phyloP scores from a whole-genome alignment of 2,113 vertebrate genomes.

The Eubucco bourcierii region DNA sequence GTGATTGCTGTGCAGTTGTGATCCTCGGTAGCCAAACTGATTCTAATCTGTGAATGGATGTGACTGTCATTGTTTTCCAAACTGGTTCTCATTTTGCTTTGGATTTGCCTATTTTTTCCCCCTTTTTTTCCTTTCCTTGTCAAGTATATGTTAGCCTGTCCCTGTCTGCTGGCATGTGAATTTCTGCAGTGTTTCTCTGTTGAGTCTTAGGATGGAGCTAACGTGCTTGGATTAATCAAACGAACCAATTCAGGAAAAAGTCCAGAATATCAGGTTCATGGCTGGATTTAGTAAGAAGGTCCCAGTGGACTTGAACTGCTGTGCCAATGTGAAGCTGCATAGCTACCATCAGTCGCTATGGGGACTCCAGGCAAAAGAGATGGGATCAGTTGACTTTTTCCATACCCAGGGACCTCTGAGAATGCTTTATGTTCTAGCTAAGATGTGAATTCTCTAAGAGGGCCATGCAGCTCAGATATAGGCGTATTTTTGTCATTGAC shows the following conservation, averaged over 20 bases:
- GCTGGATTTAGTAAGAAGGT: not conserved
- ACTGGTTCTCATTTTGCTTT: not conserved
- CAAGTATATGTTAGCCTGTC: not conserved
- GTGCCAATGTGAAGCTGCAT: not conserved
- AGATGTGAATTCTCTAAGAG: constrained; percentile 68
- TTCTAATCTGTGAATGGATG: constrained; percentile 26
- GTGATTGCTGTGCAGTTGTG: constrained; percentile 62
- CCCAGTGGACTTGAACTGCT: not conserved
- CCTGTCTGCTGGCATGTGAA: not conserved
- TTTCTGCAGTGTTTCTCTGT: not conserved
- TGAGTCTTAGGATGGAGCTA: not conserved
- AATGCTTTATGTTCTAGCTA: constrained; percentile 1
- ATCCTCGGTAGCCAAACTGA: constrained; percentile 36
- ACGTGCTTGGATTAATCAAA: not conserved
- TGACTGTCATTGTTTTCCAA: not conserved
- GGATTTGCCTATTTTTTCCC: not conserved
- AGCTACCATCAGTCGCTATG: not conserved
- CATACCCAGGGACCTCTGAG: not conserved
- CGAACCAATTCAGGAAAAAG: not conserved
- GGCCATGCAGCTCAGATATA: not conserved
- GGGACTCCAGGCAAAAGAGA: not conserved
- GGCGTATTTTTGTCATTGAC: constrained; percentile 40
- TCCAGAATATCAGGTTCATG: not conserved
- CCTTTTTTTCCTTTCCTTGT: not conserved
- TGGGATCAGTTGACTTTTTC: not conserved